Base-by-base conservation (phyloP, 2,113 vertebrate genomes). In the Campylomormyrus numenius region DNA sequence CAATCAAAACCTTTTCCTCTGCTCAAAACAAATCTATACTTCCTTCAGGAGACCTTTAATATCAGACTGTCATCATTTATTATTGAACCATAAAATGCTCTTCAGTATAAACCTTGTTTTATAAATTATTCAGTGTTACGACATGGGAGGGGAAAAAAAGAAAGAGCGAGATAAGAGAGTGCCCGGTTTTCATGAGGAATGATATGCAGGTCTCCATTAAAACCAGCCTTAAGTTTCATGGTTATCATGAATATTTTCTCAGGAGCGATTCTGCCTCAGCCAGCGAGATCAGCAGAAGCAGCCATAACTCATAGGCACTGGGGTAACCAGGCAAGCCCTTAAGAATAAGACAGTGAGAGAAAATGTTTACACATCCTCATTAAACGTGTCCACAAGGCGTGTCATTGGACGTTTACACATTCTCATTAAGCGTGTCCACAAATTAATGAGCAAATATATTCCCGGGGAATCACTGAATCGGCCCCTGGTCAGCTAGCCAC, bases 61-160 rank as follows among this genome's bases (percentile, higher is more conserved):
- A 77, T 39, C 31, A 39, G 70, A 31, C 31, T 74, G 70, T 77
- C 70, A 39, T 35, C 13, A 11, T 77, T 77, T 77, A 77, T 77
- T 77, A 77, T 24, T 39, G 70, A 77, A 77, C 35, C 70, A 77
- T 77, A 77, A 77, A 66, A 77, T 39, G 70, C 11, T 77, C 27
- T 19, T 77, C 13, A 17, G 70, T 77, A 39, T 77, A 77, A 80
- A 80, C 35, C 74, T 19, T 80, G 74, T 39, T 80, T 80, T 6
- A 80, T 80, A 80, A 80, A 80, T 80, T 80, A 80, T 80, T 80
- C 74, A 80, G 74, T 42, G 31, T 77, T 77, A 77, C 15, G 70
- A 39, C 70, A 77, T 17, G 35, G 74, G 31, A 77, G 70, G 15
- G 70, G 31, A 13, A 77, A 39, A 42, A 39, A 19, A 77, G 13